Percentiles rank a stretch among this genome's conserved stretches.
These are phyloP conservation scores for Esperia sulphurella DNA, from an alignment of 2,888 invertebrate genomes.

Conservation along the genomic window DNA sequence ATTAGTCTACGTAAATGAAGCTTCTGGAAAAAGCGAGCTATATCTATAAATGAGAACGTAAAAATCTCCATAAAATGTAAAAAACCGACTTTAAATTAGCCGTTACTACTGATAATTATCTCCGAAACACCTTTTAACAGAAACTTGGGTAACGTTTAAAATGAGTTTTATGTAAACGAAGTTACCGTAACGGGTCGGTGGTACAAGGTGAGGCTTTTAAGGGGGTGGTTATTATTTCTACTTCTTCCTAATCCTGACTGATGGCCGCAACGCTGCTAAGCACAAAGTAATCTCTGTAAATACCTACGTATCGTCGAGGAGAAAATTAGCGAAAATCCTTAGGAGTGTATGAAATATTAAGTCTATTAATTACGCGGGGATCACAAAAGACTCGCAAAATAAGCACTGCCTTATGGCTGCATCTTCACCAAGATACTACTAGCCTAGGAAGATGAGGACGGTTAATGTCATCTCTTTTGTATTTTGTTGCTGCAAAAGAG, in stretches of 20 bases:
- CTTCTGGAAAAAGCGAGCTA: too few relatives aligned
- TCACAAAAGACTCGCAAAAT: conserved; percentile 54
- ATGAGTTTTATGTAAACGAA: conserved; percentile 40
- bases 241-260: conserved; percentile 47
- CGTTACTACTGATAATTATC: conserved; percentile 8
- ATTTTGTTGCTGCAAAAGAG: too few relatives aligned
- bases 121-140: conserved; percentile 8
- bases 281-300: conserved; percentile 40
- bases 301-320: conserved; percentile 32
- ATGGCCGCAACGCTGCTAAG: conserved; percentile 34
- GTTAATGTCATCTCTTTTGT: too few relatives aligned
- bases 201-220: conserved; percentile 45
- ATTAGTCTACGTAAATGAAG: too few relatives aligned
- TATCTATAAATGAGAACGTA: too few relatives aligned
- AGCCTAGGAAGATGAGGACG: too few relatives aligned
- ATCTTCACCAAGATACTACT: neutral
- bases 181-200: conserved; percentile 36
- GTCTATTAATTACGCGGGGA: conserved; percentile 60
- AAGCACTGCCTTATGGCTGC: conserved; percentile 36
- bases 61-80: too few relatives aligned
- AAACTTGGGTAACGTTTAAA: conserved; percentile 28
- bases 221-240: conserved; percentile 33
- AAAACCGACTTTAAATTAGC: conserved; percentile 10
- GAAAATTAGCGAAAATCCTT: conserved; percentile 61
- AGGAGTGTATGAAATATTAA: conserved; percentile 64